phyloP scores from a whole-genome alignment of 1,140 invertebrate species.

The Lordiphosa clarofinis region DNA sequence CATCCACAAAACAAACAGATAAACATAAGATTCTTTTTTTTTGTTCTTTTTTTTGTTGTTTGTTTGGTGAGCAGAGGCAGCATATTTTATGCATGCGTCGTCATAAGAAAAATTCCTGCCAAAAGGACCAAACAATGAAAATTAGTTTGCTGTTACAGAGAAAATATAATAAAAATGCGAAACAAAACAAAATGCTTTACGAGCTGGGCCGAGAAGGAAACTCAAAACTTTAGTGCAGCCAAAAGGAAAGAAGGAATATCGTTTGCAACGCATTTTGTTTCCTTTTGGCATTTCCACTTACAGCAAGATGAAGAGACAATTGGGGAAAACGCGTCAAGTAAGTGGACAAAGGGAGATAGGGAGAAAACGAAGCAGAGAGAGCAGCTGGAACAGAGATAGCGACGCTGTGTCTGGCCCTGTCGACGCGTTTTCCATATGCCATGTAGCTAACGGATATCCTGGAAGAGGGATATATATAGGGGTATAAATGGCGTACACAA shows the following conservation, averaged over 20 bases:
- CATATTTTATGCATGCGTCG: slow-evolving; percentile 66
- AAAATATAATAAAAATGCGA: slow-evolving; percentile 8
- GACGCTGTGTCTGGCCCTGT: slow-evolving; percentile 50
- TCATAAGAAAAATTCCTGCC: slow-evolving; percentile 23
- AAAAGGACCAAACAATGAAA: slow-evolving; percentile 35
- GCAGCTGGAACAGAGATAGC: slow-evolving; percentile 11
- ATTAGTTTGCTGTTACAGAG: slow-evolving; percentile 51
- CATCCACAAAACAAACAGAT: slow-evolving; percentile 27
- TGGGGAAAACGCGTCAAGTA: slow-evolving; percentile 24
- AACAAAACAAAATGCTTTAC: slow-evolving; percentile 40
- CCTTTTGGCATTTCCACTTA: slow-evolving; percentile 13
- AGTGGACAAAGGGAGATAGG: slow-evolving; percentile 5
- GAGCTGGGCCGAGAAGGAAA: slow-evolving; percentile 11
- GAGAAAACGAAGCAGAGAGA: background rate
- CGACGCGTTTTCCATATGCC: slow-evolving; percentile 17
- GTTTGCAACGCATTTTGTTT: slow-evolving; percentile 26
- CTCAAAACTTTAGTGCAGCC: slow-evolving; percentile 22
- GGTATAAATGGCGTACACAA: too few relatives aligned
- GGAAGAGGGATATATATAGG: background rate
- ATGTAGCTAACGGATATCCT: background rate
- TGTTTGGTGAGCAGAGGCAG: slow-evolving; percentile 10
- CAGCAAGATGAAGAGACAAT: slow-evolving; percentile 19
- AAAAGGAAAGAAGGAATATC: slow-evolving; percentile 20
- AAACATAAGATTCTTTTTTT: slow-evolving; percentile 25
- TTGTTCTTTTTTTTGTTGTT: too few relatives aligned